phyloP scores from a whole-genome alignment of 1,140 invertebrate genomes.

The Lepidotrigona ventralis region DNA sequence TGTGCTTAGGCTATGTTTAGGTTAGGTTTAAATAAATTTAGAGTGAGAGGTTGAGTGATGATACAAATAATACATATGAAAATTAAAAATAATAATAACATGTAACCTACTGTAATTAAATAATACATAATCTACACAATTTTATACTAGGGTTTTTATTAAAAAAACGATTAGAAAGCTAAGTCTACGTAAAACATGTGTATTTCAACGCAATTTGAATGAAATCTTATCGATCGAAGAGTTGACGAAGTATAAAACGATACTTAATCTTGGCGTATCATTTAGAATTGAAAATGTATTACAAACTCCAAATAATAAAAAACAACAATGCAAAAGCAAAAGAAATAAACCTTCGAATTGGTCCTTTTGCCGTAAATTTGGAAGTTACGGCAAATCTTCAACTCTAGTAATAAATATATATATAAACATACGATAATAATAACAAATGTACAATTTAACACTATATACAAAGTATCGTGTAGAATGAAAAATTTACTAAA shows the following conservation, averaged over 20 bases:
- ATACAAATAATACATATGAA: not conserved
- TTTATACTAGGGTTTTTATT: not conserved
- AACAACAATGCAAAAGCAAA: not conserved
- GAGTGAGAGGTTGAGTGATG: not conserved
- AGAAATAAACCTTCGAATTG: not conserved
- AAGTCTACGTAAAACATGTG: not conserved
- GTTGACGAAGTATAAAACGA: too few species aligned
- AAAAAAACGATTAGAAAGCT: not conserved
- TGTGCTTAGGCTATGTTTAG: too few species aligned
- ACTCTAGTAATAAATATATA: too few species aligned
- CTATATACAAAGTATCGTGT: too few species aligned
- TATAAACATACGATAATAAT: too few species aligned
- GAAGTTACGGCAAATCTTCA: too few species aligned
- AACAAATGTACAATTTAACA: too few species aligned
- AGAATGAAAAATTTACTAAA: too few species aligned
- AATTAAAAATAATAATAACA: not conserved
- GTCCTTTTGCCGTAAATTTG: not conserved
- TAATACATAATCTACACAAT: too few species aligned
- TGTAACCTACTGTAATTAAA: too few species aligned
- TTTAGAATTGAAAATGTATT: not conserved
- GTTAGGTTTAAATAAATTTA: not conserved
- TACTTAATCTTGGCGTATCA: not conserved
- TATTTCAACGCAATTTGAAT: too few species aligned
- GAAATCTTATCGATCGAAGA: too few species aligned
- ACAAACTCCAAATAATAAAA: not conserved